Evolutionary conservation across 1,140 invertebrate genomes (phyloP).

Genomic region (Diachasmimorpha longicaudata): DNA sequence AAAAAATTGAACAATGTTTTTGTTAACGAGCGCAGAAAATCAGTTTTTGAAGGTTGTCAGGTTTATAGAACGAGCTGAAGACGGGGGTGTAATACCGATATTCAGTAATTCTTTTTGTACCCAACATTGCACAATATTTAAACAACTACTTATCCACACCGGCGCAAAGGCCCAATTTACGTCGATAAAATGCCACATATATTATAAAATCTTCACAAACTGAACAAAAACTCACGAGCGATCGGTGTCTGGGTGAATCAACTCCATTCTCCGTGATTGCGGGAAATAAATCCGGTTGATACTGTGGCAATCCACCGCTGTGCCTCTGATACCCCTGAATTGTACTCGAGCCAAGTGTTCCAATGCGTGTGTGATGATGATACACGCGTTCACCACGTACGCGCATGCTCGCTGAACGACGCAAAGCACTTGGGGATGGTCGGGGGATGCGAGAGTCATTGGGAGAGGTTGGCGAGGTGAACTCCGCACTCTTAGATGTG

Average conservation of each 20-base stretch:
- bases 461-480: not conserved
- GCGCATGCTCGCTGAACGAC: conserved; percentile 59
- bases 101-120: too few relatives aligned
- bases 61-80: too few relatives aligned
- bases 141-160: too few relatives aligned
- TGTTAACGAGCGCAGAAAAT: too few relatives aligned
- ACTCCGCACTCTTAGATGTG: not conserved
- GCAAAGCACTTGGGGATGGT: conserved; percentile 56
- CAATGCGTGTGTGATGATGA: conserved; percentile 31
- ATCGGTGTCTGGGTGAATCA: conserved; percentile 51
- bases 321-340: conserved; percentile 40
- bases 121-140: too few relatives aligned
- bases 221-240: conserved; percentile 39
- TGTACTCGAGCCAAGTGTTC: conserved; percentile 31
- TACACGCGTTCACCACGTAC: conserved; percentile 48
- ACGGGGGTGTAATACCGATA: too few relatives aligned
- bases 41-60: too few relatives aligned
- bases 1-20: too few relatives aligned
- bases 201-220: not conserved
- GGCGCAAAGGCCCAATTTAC: too few relatives aligned
- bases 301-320: conserved; percentile 34
- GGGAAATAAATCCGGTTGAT: conserved; percentile 44
- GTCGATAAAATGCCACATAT: too few relatives aligned
- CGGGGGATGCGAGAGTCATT: conserved; percentile 52
- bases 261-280: conserved; percentile 56